Base-by-base conservation (phyloP, 37 sponge, comb jelly and placozoan genomes). In the Halisarca cf. caerulea region DNA sequence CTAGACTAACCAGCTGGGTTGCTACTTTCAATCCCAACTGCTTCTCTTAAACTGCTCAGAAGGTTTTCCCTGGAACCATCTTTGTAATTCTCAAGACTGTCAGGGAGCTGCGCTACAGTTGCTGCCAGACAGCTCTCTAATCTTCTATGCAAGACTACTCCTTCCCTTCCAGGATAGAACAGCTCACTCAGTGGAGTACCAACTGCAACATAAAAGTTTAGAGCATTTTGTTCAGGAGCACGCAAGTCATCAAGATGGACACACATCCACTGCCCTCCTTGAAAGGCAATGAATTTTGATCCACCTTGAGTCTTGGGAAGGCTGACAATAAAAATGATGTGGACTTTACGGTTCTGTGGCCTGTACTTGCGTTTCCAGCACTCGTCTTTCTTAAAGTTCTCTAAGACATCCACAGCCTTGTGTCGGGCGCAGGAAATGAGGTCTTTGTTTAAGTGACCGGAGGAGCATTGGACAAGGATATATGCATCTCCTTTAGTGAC, bases 391-490 rank as follows among this genome's bases (percentile, higher is more conserved):
- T 38, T 37, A 44, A 74, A 74, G 25, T 40, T 74, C 44, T 74
- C 77, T 3, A 74, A 25, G 20, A 87, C 84, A 39, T 93, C 94
- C 62, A 87, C 84, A 54, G 91, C 66, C 9, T 88, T 86, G 64
- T 96, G 85, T 58, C 94, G 73, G 39, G 94, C 94, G 82, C 97
- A 96, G 11, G 97, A 91, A 58, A 96, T 87, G 40, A 96, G 88
- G 75, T 96, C 86, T 57, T 77, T 84, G 78, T 88, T 89, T 27
- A 87, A 33, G 59, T 94, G 88, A 7, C 97, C 97, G 71, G 85
- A 84, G 55, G 91, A 94, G 86, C 97, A 96, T 80, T 94, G 94
- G 14, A 96, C 84, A 14, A 47, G 51, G 11, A 47, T 47, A 7
- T 93, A 58, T 5, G 93, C 85, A 34, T 72, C 55, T 17, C 41